Conservation (phyloP, 2,113 vertebrate species). For the Phyllostomus hastatus region DNA sequence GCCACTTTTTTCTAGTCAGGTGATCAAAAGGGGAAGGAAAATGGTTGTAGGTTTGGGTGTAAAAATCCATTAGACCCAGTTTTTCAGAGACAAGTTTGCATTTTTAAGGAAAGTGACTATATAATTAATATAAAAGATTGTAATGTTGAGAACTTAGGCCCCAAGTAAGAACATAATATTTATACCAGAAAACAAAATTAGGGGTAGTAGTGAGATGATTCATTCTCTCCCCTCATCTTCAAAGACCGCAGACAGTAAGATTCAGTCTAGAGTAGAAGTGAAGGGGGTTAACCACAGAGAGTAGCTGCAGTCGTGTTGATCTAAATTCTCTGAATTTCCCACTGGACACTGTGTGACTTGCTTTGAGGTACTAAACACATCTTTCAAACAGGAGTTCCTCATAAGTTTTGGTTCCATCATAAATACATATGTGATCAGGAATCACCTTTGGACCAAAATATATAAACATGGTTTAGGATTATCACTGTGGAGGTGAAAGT, state of each 20-base stretch:
- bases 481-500: not conserved
- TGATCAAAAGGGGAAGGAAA: not conserved
- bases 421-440: not conserved
- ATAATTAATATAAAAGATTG: not conserved
- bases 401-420: not conserved
- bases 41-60: not conserved
- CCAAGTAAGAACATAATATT: not conserved
- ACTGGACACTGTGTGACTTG: not conserved
- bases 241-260: not conserved
- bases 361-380: not conserved
- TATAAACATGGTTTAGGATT: not conserved
- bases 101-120: not conserved
- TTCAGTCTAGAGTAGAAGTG: not conserved
- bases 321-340: not conserved
- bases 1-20: not conserved
- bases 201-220: not conserved
- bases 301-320: accelerated
- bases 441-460: not conserved
- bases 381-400: not conserved
- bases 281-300: not conserved
- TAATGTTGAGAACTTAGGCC: not conserved
- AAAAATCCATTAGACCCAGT: not conserved
- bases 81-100: not conserved
- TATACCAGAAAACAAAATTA: not conserved
- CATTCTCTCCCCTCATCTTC: not conserved